Conservation (phyloP, 2,888 invertebrate genomes). For the Eurytoma californica region DNA sequence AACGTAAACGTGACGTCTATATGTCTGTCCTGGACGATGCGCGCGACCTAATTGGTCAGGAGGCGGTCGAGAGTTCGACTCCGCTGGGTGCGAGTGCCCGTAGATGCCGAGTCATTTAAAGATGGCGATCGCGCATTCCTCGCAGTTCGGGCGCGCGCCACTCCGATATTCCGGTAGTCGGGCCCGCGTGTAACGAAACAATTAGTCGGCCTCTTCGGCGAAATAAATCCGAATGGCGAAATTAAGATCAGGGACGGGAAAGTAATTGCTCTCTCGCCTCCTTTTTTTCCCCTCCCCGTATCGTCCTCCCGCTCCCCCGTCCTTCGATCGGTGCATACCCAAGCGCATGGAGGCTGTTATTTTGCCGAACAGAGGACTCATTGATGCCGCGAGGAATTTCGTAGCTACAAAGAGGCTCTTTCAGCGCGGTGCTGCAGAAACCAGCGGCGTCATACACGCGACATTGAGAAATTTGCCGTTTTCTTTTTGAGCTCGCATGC, state of each 20-base stretch:
- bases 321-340: constrained; percentile 1
- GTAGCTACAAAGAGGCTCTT: constrained; percentile 20
- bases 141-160: background rate
- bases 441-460: background rate
- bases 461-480: constrained; percentile 11
- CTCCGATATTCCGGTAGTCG: constrained; percentile 16
- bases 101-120: constrained; percentile 31
- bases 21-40: background rate
- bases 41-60: constrained; percentile 15
- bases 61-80: background rate
- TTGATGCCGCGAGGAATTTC: constrained; percentile 17
- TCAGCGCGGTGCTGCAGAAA: background rate
- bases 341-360: background rate
- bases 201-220: constrained; percentile 11
- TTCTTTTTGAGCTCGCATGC: background rate
- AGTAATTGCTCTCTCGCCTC: constrained; percentile 17
- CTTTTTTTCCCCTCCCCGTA: background rate
- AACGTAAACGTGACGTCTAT: constrained; percentile 11
- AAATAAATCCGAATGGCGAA: constrained; percentile 34
- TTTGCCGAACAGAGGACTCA: constrained; percentile 28
- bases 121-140: constrained; percentile 28
- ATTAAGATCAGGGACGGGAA: constrained; percentile 39
- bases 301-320: background rate
- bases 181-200: constrained; percentile 17
- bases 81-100: background rate